Conservation (phyloP, 2,888 invertebrate species). For the Oligia fasciuncula region DNA sequence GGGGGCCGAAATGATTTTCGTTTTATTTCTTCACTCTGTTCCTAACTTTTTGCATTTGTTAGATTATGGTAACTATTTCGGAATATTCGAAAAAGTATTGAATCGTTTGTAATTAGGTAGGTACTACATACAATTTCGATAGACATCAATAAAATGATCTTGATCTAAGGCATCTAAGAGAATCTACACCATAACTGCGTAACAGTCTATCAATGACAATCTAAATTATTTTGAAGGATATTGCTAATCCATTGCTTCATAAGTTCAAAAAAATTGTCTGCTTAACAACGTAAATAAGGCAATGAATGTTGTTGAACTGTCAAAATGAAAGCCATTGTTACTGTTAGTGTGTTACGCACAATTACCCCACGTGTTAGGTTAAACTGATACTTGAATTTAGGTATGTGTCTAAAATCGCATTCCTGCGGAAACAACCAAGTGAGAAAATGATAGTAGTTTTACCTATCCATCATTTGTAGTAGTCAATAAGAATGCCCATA, state of each 20-base stretch:
- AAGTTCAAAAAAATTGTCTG: too few species aligned
- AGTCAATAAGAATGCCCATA: neutral
- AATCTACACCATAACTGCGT: neutral
- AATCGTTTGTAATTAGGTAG: neutral
- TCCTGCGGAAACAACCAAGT: neutral
- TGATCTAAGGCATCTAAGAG: neutral
- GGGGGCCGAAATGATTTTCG: slow-evolving; percentile 14
- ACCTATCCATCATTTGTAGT: neutral
- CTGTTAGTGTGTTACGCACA: neutral
- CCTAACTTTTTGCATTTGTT: neutral
- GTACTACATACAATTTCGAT: neutral
- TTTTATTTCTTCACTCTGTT: neutral
- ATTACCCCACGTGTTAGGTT: neutral
- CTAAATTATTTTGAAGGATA: neutral
- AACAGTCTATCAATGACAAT: neutral
- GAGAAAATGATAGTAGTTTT: neutral
- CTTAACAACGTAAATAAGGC: too few species aligned
- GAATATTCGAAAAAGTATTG: neutral
- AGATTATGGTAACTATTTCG: neutral
- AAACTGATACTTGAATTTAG: neutral
- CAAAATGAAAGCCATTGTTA: neutral
- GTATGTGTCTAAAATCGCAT: neutral
- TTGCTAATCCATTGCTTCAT: too few species aligned
- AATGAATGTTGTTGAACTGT: neutral
- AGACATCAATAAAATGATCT: neutral